Percentiles rank a stretch among this genome's conserved stretches.
Evolutionary conservation across 1,140 invertebrate species (phyloP).

Genomic region (Drosophila busckii): DNA sequence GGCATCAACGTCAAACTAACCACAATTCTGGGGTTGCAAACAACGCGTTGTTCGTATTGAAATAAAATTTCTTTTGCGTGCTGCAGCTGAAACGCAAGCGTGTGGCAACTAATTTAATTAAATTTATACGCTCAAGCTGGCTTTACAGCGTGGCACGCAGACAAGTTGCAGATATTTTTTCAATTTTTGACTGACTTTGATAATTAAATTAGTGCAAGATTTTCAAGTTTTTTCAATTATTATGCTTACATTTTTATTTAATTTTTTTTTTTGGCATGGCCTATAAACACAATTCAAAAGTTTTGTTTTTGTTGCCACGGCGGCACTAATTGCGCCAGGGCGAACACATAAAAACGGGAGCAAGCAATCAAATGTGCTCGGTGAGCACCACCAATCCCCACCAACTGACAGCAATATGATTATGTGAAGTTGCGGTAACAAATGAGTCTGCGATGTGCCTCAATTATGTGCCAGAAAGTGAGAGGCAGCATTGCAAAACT

Average conservation of each 20-base stretch:
- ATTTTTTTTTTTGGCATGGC: too few species aligned
- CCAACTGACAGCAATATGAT: slow-evolving; percentile 39
- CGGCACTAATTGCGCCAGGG: slow-evolving; percentile 60
- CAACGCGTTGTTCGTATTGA: too few species aligned
- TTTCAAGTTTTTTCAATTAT: slow-evolving; percentile 3
- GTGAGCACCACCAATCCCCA: not conserved
- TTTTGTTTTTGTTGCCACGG: slow-evolving; percentile 28
- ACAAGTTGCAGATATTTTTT: slow-evolving; percentile 10
- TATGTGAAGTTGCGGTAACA: slow-evolving; percentile 43
- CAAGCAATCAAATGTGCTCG: slow-evolving; percentile 56
- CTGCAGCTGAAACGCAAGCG: slow-evolving; percentile 7
- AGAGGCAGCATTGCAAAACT: slow-evolving; percentile 32
- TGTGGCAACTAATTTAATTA: slow-evolving; percentile 45
- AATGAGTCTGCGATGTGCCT: slow-evolving; percentile 72
- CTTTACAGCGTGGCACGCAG: slow-evolving; percentile 24
- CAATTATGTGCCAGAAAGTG: slow-evolving; percentile 62
- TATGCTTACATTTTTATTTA: slow-evolving; percentile 24
- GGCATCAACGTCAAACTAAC: slow-evolving; percentile 17
- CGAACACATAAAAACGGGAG: slow-evolving; percentile 45
- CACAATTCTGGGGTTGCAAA: too few species aligned
- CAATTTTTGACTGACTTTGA: slow-evolving; percentile 8
- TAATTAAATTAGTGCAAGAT: slow-evolving; percentile 36
- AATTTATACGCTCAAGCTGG: slow-evolving; percentile 42
- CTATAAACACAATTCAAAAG: slow-evolving; percentile 64
- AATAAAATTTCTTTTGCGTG: too few species aligned